phyloP scores from a whole-genome alignment of 2,113 vertebrate species.

The Anguilla rostrata region DNA sequence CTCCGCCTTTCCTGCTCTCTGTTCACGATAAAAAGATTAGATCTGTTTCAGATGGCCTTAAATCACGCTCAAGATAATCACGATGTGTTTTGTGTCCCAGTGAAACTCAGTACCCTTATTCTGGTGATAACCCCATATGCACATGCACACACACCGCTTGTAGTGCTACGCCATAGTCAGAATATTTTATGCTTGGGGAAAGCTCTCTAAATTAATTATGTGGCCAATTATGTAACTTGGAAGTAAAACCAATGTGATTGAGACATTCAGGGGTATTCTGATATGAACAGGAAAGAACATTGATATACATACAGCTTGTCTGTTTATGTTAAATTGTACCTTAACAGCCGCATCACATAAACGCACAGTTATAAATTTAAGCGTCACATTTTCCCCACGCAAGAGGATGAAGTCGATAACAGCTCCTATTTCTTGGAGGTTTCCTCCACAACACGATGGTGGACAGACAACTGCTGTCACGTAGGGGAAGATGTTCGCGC shows the following conservation, averaged over 20 bases:
- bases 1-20: background rate
- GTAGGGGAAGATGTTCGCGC: background rate
- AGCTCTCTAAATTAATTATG: background rate
- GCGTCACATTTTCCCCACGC: constrained; percentile 4
- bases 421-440: constrained; percentile 2
- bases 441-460: constrained; percentile 1
- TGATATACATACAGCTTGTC: background rate
- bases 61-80: background rate
- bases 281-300: background rate
- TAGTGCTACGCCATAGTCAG: background rate
- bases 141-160: background rate
- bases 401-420: background rate
- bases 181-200: background rate
- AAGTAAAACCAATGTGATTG: background rate
- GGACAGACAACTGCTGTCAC: background rate
- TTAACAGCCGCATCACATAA: background rate
- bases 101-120: constrained; percentile 7
- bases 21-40: background rate
- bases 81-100: background rate
- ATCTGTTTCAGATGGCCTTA: constrained; percentile 6
- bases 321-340: background rate
- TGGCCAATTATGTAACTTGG: background rate
- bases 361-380: background rate
- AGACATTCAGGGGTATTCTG: background rate
- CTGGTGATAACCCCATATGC: background rate